Base-by-base conservation (phyloP, 2,113 vertebrate genomes). In the Meriones unguiculatus region DNA sequence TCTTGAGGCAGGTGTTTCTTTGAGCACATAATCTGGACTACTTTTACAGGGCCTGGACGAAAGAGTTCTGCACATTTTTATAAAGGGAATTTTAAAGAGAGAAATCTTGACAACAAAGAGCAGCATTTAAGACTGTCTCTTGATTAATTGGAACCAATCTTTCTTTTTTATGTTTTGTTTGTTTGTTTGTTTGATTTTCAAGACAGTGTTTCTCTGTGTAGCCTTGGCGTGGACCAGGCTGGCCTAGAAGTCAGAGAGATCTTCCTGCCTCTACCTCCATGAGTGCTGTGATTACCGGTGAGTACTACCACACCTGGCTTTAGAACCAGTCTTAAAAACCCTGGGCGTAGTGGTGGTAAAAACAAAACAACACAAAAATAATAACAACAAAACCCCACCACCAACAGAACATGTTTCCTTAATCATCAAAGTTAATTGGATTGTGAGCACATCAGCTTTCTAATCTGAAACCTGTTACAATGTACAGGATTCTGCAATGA, bases 381-480 rank as follows among this genome's bases (percentile, higher is more conserved):
- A 35, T 14, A n/a, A 10, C 32, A 38, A 59, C 25, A 46, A 12
- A 0, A 32, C 10, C 10, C 5, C 4, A 22, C 15, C 8, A 30
- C 38, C 30, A n/a, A 69, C 20, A 41, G 11, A 41, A 52, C 46
- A 3, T 8, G 59, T 24, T 57, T 86, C 96, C 92, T 96, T 86
- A 87, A 93, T 96, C 62, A 94, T 28, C 91, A 76, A 92, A 94
- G 30, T 97, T 77, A 91, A 96, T 93, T 93, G 94, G 70, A 54
- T 11, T 88, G 0, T 93, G 57, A 64, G 65, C 18, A 95, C 93
- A 65, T 77, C 7, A 90, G 24, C 7, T 94, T 95, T 97, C 85
- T 41, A 24, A 57, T 95, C 18, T 25, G 2, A 67, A 67, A 96
- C 2, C 24, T 93, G 76, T 92, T 77, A 32, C 0, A 54, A 46